Conservation (phyloP, 1,140 invertebrate genomes). For the Globodera rostochiensis region DNA sequence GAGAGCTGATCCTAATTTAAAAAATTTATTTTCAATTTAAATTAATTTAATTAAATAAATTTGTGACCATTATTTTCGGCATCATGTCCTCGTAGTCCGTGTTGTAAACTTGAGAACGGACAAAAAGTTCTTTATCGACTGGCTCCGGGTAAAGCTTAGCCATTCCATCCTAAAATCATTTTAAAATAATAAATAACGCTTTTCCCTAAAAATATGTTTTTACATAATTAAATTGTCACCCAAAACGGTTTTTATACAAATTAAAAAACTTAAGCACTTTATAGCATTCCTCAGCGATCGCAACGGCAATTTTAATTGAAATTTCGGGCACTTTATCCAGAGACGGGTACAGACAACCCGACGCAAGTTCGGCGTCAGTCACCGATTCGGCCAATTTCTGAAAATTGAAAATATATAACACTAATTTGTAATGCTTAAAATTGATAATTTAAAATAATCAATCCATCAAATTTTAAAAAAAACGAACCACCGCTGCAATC, state of each 20-base stretch:
- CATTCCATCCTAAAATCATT: slow-evolving; percentile 66
- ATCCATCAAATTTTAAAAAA: neutral
- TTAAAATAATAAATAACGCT: slow-evolving; percentile 5
- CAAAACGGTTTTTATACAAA: no score
- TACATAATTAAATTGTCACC: no score
- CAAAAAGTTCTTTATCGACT: slow-evolving; percentile 68
- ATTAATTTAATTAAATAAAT: no score
- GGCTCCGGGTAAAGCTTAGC: slow-evolving; percentile 70
- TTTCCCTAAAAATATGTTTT: neutral
- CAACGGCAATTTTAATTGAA: slow-evolving; percentile 82
- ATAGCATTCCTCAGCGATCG: slow-evolving; percentile 85
- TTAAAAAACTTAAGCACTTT: neutral
- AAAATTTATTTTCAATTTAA: neutral
- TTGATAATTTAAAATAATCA: neutral
- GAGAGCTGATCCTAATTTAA: neutral
- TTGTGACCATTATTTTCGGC: slow-evolving; percentile 10
- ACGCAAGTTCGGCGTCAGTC: slow-evolving; percentile 77
- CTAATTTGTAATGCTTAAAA: neutral
- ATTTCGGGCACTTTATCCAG: slow-evolving; percentile 81
- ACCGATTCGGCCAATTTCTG: slow-evolving; percentile 74
- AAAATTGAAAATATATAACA: neutral
- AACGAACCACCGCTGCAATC: slow-evolving; percentile 80
- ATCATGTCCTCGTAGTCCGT: slow-evolving; percentile 69
- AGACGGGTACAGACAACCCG: slow-evolving; percentile 90
- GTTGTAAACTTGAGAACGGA: slow-evolving; percentile 68